Conservation (phyloP, 2,113 vertebrate species). For the Xenopus tropicalis region UCB_Xtro_10.0 CM004444.2:85664001-85664500, state of each 20-base stretch:
- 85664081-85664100: background rate
- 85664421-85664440: no score
- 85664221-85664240: background rate
- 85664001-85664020: slow-evolving; percentile 11
- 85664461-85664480: no score
- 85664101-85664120: background rate
- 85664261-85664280: no score
- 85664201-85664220: background rate
- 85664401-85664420: no score
- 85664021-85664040: slow-evolving; percentile 19
- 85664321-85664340: no score
- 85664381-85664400: no score
- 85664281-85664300: no score
- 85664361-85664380: no score
- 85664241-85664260: background rate
- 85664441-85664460: no score
- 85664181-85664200: background rate
- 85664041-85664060: slow-evolving; percentile 31
- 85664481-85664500: no score
- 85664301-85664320: no score
- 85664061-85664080: background rate
- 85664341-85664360: no score
- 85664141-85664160: background rate
- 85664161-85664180: background rate
- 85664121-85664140: background rate